Percentiles rank a stretch among this genome's conserved stretches.
Conservation (phyloP, 2,797 vertebrate genomes). For the Furcifer pardalis region DNA sequence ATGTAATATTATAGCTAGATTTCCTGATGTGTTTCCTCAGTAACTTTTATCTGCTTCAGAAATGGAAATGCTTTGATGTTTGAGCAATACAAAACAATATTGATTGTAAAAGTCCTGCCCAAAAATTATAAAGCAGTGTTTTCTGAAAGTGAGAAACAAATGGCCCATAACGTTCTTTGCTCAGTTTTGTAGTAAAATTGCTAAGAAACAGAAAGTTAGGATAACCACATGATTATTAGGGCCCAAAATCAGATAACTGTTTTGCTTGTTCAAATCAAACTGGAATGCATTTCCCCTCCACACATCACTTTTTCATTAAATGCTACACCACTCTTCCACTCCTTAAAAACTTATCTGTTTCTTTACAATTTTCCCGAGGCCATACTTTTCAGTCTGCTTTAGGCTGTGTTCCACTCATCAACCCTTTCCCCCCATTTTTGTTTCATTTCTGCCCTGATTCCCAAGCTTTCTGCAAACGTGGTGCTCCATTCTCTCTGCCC, state of each 20-base stretch:
- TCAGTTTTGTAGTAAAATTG: background rate
- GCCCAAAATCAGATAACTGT: background rate
- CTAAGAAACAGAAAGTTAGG: background rate
- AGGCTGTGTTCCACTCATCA: background rate
- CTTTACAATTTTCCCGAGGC: background rate
- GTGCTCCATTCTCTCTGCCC: background rate
- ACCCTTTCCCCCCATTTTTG: background rate
- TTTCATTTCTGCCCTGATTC: background rate
- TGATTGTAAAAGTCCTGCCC: background rate
- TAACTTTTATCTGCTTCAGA: background rate
- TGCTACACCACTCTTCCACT: no score
- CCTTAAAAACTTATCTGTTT: background rate
- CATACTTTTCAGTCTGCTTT: background rate
- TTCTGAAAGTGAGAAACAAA: slow-evolving; percentile 22
- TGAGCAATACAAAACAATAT: background rate
- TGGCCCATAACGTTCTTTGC: background rate
- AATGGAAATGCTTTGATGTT: background rate
- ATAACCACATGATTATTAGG: background rate
- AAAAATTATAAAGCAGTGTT: background rate
- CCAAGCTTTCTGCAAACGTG: background rate
- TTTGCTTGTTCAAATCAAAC: background rate
- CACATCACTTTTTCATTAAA: background rate
- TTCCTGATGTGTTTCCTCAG: background rate
- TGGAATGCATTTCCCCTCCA: background rate
- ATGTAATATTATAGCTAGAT: slow-evolving; percentile 4